These are phyloP conservation scores for Strigamia maritima DNA, from an alignment of 2,888 invertebrate genomes.

Conservation along the genomic window DNA sequence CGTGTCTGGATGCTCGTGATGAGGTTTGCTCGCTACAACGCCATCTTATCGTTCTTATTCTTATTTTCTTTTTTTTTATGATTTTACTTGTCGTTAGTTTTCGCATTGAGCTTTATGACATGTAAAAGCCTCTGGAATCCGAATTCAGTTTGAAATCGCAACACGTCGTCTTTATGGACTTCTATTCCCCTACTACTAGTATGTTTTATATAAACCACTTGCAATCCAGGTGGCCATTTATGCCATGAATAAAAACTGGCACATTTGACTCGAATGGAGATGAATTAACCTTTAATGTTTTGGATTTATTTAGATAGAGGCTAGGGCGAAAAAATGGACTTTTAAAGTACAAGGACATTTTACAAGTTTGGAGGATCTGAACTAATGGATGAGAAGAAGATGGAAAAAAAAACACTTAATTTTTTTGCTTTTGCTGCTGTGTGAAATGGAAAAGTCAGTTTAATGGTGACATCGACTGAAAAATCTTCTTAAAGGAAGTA, in stretches of 20 bases:
- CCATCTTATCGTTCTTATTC: constrained; percentile 2
- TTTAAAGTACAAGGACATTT: not conserved
- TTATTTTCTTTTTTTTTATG: constrained; percentile 29
- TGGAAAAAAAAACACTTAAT: not conserved
- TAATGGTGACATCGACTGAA: not conserved
- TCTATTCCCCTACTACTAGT: constrained; percentile 20
- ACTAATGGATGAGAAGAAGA: not conserved
- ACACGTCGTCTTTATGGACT: constrained; percentile 31
- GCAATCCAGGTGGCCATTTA: constrained; percentile 24
- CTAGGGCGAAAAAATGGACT: not conserved
- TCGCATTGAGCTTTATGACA: constrained; percentile 29
- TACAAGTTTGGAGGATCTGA: not conserved
- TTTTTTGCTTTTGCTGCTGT: not conserved
- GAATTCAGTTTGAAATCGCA: constrained; percentile 25
- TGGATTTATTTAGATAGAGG: not conserved
- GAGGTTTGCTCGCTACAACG: not conserved
- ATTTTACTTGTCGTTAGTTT: constrained; percentile 36
- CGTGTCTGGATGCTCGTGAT: not conserved
- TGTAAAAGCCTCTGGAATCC: constrained; percentile 10
- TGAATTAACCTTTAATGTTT: constrained; percentile 25
- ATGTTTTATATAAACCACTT: constrained; percentile 33
- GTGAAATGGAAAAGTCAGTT: not conserved
- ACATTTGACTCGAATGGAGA: constrained; percentile 27
- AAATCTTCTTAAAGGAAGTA: constrained; percentile 9
- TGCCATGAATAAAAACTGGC: constrained; percentile 18